Conservation (phyloP, 2,888 invertebrate species). For the Danaus chrysippus region DNA sequence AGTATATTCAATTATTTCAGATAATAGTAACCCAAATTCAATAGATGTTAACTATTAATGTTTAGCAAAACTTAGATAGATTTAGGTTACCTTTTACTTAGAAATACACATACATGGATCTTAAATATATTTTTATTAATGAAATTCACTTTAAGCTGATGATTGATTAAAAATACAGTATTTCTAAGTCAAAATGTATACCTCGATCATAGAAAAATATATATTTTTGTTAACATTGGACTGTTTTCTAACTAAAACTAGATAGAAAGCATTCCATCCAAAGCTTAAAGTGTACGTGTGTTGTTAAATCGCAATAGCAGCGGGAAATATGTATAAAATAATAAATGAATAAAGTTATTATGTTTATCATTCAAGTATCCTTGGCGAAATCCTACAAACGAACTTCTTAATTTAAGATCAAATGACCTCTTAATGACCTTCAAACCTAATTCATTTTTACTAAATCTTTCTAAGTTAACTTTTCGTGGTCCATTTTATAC, state of each 20-base stretch:
- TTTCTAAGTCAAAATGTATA: constrained; percentile 22
- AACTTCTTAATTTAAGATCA: too few relatives aligned
- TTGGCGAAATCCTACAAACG: background rate
- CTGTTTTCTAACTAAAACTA: constrained; percentile 42
- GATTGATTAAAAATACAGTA: constrained; percentile 11
- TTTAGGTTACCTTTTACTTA: constrained; percentile 9
- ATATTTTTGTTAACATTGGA: constrained; percentile 69
- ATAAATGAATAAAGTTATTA: constrained; percentile 52
- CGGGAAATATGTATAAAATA: constrained; percentile 56
- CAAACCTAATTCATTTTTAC: too few relatives aligned
- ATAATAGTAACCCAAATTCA: background rate
- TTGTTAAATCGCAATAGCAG: constrained; percentile 64
- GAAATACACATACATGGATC: background rate
- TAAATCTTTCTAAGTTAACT: too few relatives aligned
- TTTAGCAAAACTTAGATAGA: constrained; percentile 11
- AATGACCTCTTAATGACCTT: too few relatives aligned
- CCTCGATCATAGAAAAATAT: constrained; percentile 34
- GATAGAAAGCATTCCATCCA: constrained; percentile 40
- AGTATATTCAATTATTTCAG: constrained; percentile 1
- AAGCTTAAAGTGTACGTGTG: constrained; percentile 62
- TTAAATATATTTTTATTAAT: background rate
- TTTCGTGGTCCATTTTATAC: too few relatives aligned
- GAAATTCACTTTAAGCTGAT: background rate
- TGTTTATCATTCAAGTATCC: constrained; percentile 35
- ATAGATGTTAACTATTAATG: constrained; percentile 6